Base-by-base conservation (phyloP, 2,888 invertebrate species). In the Pardosa pseudoannulata region DNA sequence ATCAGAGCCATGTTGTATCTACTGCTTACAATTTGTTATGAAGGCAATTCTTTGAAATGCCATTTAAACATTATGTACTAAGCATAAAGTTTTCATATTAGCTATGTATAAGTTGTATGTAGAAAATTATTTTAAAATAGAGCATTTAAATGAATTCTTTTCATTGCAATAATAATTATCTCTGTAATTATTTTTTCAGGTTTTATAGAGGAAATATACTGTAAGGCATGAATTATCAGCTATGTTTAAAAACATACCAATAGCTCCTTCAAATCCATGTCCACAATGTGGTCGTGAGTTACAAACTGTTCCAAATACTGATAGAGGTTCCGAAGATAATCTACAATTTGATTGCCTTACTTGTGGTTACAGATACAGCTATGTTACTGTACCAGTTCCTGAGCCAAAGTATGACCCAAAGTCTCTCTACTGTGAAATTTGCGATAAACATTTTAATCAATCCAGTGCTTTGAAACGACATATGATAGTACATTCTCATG, bases 331-430 rank as follows among this genome's bases (percentile, higher is more conserved):
- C 11, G 64, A 79, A 7, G 36, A 65, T 19, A 79, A 79, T 19
- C 13, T 70, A 0, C 68, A 68, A 6, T 85, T 68, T 79, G 79
- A 79, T 39, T 85, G 85, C 28, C 5, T 70, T 29, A n/a, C 74
- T 1, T 85, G 85, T 74, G 79, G 79, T n/a, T 79, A 85, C 32
- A 73, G 85, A 28, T 85, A 85, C 46, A 74, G 74, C 31, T 79
- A 74, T 62, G 28, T 74, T 11, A 19, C 73, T 19, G 76, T 71
- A 56, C 32, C 56, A 13, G 23, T 46, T 6, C 16, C 29, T 16
- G 73, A 85, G 13, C 9, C 27, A 7, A 75, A 41, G 23, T 75
- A 9, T 70, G 78, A 67, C 11, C 7, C 67, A n/a, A 79, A 79
- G 36, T 74, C 85, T 23, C 56, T 46, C 0, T 74, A 64, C 27